A percentile compares a stretch with the other conserved stretches of the same genome.
Conservation (phyloP, 2,888 invertebrate genomes). For the Sphaerophoria rueppellii region DNA sequence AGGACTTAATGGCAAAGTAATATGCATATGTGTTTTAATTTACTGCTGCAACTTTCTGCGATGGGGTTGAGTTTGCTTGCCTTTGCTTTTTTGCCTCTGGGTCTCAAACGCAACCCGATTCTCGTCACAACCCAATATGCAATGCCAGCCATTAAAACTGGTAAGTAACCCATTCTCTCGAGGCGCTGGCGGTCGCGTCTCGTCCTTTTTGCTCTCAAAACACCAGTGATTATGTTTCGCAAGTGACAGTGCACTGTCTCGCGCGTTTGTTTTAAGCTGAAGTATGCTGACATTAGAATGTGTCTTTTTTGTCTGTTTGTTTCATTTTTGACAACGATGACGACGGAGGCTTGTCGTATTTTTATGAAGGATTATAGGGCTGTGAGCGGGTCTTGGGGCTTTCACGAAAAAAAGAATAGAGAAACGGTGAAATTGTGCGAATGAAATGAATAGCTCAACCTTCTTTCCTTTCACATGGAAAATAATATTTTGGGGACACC, state of each 20-base stretch:
- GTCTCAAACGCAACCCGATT: neutral
- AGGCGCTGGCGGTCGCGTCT: slow-evolving; percentile 1
- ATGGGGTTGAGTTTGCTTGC: slow-evolving; percentile 43
- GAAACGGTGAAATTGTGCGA: slow-evolving; percentile 64
- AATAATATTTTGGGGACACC: slow-evolving; percentile 53
- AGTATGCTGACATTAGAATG: slow-evolving; percentile 42
- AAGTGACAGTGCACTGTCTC: slow-evolving; percentile 63
- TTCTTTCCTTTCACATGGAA: neutral
- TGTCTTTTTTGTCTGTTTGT: slow-evolving; percentile 1
- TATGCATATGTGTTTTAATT: slow-evolving; percentile 73
- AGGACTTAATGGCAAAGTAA: slow-evolving; percentile 73
- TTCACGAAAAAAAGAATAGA: neutral
- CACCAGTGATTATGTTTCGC: slow-evolving; percentile 69
- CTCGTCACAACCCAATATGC: too few relatives aligned
- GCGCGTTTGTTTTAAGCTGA: slow-evolving; percentile 33
- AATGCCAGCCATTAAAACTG: slow-evolving; percentile 24
- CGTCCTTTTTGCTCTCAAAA: slow-evolving; percentile 1
- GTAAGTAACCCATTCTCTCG: slow-evolving; percentile 9
- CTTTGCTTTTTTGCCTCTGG: slow-evolving; percentile 31
- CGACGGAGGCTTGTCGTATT: slow-evolving; percentile 45
- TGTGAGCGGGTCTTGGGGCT: neutral
- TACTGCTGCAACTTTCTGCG: slow-evolving; percentile 64
- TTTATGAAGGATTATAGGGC: slow-evolving; percentile 63
- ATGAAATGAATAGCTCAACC: slow-evolving; percentile 60
- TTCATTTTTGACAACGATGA: neutral